Evolutionary conservation across 1,140 invertebrate species (phyloP), one percentile per base, ranked within the genome.

Genomic region (Drosophila orosa): DNA sequence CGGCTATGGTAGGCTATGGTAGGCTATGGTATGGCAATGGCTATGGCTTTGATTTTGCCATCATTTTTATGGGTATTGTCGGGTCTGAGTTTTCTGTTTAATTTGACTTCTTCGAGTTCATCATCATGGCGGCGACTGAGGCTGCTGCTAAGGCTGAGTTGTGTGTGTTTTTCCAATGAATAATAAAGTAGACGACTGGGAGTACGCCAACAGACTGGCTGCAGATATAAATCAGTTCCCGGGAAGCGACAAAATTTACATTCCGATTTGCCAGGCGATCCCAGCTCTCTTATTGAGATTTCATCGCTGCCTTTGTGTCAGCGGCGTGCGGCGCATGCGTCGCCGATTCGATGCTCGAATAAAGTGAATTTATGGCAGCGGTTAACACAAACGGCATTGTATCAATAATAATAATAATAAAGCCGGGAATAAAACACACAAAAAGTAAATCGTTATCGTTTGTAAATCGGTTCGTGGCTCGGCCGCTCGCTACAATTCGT

Each of bases 181-280:
- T 86, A 86, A 86, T 86, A 86, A 86, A 86, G 79, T 79, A 24
- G 50, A 52, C 50, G 19, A 33, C 48, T 52, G 29, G 71, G 79
- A 76, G 66, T 86, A 76, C 47, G 63, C 45, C 63, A 67, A 67
- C 63, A 48, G 60, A 48, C 65, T 50, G 57, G 37, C 57, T 27
- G 50, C 79, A 83, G 83, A 86, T 86, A 86, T 86, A 86, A 86
- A 86, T 87, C 83, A 86, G 87, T 86, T 86, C 83, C 83, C 69
- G 84, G 61, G 83, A 86, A 86, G 83, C 83, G 83, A 86, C 83
- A 86, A 86, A 86, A 86, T 86, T 86, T 86, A 86, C 83, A 86
- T 86, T 78, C 80, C 84, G 74, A 67, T 80, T 84, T 73, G 68
- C 67, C 67, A 57, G 15, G 50, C 40, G 74, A 80, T 85, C 74